phyloP scores from a whole-genome alignment of 1,140 invertebrate species.

The Brachionus paranguensis region DNA sequence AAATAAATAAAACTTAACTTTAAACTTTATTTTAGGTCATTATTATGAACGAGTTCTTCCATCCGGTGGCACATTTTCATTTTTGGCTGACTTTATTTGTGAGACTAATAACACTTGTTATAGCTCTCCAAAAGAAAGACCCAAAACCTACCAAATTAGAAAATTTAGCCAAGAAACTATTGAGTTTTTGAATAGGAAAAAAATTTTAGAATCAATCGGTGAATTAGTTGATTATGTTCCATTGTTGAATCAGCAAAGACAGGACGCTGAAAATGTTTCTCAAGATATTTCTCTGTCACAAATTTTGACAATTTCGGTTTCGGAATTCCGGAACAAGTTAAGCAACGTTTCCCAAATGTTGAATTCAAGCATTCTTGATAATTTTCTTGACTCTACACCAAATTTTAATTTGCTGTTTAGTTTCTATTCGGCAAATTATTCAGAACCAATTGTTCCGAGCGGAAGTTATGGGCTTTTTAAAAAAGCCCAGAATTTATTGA shows the following conservation, averaged over 20 bases:
- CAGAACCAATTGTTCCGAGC: neutral
- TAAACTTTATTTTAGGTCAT: constrained; percentile 56
- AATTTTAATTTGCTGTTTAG: constrained; percentile 22
- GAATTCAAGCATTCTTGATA: neutral
- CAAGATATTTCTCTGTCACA: neutral
- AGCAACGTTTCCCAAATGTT: neutral
- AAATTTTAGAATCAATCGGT: neutral
- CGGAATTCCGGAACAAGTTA: neutral
- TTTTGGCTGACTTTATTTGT: constrained; percentile 59
- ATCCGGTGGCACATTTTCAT: constrained; percentile 60
- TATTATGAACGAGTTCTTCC: constrained; percentile 62
- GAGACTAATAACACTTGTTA: constrained; percentile 61
- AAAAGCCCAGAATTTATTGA: neutral
- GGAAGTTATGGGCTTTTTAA: neutral
- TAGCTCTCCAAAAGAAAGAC: neutral
- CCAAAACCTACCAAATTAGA: neutral
- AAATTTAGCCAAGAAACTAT: neutral
- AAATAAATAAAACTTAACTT: neutral
- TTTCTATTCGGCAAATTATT: neutral
- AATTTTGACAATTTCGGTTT: neutral
- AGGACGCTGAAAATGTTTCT: neutral
- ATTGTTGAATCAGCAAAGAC: neutral
- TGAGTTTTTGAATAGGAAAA: neutral
- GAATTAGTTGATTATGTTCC: neutral
- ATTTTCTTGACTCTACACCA: neutral